A percentile compares a stretch with the other conserved stretches of the same genome.
phyloP scores from a whole-genome alignment of 2,797 vertebrate species.

The Cottoperca gobio region DNA sequence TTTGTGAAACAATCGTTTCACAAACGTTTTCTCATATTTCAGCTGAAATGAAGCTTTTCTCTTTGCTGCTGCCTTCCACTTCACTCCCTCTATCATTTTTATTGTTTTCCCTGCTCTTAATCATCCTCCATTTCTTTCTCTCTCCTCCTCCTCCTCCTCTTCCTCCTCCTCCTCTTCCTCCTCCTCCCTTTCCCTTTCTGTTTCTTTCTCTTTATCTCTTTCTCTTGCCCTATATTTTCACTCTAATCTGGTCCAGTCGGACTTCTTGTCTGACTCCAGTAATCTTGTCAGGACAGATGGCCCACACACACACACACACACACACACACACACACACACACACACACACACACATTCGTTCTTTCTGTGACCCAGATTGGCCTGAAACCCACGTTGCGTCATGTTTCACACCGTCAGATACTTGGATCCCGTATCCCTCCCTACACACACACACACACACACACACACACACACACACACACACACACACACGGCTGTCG shows the following conservation, averaged over 20 bases:
- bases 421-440: slow-evolving; percentile 27
- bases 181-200: slow-evolving; percentile 40
- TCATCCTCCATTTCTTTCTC: slow-evolving; percentile 9
- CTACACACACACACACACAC: neutral
- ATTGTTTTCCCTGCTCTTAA: slow-evolving; percentile 1
- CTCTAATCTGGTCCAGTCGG: slow-evolving; percentile 79
- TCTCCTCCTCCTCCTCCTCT: neutral
- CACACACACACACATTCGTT: slow-evolving; percentile 36
- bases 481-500: slow-evolving; percentile 14
- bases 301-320: slow-evolving; percentile 42
- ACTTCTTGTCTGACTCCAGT: slow-evolving; percentile 83
- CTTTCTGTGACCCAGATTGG: slow-evolving; percentile 72
- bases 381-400: slow-evolving; percentile 51
- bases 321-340: slow-evolving; percentile 45
- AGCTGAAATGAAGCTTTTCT: neutral
- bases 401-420: slow-evolving; percentile 56
- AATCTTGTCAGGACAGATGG: slow-evolving; percentile 89
- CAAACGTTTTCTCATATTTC: neutral
- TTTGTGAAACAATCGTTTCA: neutral
- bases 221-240: slow-evolving; percentile 77
- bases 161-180: slow-evolving; percentile 25
- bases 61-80: neutral
- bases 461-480: neutral
- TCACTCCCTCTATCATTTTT: neutral
- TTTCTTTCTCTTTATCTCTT: slow-evolving; percentile 41